Conservation (phyloP, 2,888 invertebrate species). For the Drosophila conformis region DNA sequence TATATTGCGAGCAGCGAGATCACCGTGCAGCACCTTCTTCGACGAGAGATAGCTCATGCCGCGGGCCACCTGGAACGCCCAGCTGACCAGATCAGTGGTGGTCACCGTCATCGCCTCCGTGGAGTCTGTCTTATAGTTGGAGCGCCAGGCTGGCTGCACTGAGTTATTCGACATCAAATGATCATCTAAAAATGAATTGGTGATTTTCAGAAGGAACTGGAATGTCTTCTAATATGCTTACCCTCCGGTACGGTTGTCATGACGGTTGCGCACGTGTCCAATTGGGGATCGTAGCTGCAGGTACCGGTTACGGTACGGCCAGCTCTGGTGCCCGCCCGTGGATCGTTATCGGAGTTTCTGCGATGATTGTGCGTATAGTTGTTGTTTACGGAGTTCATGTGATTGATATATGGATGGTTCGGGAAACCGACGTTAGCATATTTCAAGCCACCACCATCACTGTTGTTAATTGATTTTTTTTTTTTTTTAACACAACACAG, state of each 20-base stretch:
- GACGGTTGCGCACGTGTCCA: too few species aligned
- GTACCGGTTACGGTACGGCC: too few species aligned
- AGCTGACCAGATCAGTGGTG: slow-evolving; percentile 94
- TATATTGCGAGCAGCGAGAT: slow-evolving; percentile 96
- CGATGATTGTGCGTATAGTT: too few species aligned
- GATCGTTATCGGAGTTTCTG: too few species aligned
- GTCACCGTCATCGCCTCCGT: slow-evolving; percentile 88
- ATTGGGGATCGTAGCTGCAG: too few species aligned
- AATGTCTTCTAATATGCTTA: too few species aligned
- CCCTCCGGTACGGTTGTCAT: too few species aligned
- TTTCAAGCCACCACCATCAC: slow-evolving; percentile 86
- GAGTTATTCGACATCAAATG: too few species aligned
- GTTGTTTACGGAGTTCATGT: slow-evolving; percentile 73
- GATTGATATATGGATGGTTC: slow-evolving; percentile 84
- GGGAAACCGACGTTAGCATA: slow-evolving; percentile 88
- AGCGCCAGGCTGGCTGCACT: slow-evolving; percentile 90
- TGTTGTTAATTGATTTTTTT: slow-evolving; percentile 33
- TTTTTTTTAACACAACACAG: slow-evolving; percentile 48
- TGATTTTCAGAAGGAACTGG: too few species aligned
- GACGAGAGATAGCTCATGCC: slow-evolving; percentile 98
- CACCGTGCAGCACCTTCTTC: slow-evolving; percentile 94
- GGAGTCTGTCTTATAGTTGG: slow-evolving; percentile 92
- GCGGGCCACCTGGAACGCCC: slow-evolving; percentile 96
- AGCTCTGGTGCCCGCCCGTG: too few species aligned
- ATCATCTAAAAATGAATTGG: too few species aligned